Base-by-base conservation (phyloP, 2,113 vertebrate genomes). In the Engystomops pustulosus region DNA sequence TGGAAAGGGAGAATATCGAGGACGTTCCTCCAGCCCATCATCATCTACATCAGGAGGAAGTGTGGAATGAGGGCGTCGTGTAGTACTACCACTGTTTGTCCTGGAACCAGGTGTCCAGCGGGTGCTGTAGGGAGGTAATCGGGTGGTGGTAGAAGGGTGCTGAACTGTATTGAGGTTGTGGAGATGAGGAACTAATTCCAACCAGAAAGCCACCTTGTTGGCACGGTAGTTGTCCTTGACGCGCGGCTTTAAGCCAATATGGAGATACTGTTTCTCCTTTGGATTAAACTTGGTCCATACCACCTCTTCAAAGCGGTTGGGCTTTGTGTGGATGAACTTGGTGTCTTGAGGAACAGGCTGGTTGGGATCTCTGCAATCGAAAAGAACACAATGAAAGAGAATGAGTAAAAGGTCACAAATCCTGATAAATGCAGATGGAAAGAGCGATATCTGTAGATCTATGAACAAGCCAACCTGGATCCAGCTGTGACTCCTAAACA, bases 261-360 rank as follows among this genome's bases (percentile, higher is more conserved):
- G 98, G 77, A 99, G 95, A 89, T 99, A 99, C 14, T 99, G 95
- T 83, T 99, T 97, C 85, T 99, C 97, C 90, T 99, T 99, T 93
- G 98, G 98, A 86, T 97, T 98, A 89, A 99, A 99, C 88, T 97
- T 95, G 58, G 96, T 98, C 98, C 98, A 99, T 65, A 97, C 97
- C 88, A 99, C 98, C 90, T 99, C 98, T 88, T 99, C 98, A 91
- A 99, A 99, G 77, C 98, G 97, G 87, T 99, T 99, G 69, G 97
- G 98, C 88, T 99, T 99, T 14, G 98, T 98, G 87, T 99, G 97
- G 85, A 99, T 99, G 88, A 99, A 99, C 93, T 99, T 99, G 77
- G 98, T 99, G 84, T 99, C 98, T 91, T 99, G 98, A 27, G 98
- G 97, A 68, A 99, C 98, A 25, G 98, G 98, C 89, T 99, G 98